Conservation (phyloP, 1,140 invertebrate genomes). For the Achroia grisella region DNA sequence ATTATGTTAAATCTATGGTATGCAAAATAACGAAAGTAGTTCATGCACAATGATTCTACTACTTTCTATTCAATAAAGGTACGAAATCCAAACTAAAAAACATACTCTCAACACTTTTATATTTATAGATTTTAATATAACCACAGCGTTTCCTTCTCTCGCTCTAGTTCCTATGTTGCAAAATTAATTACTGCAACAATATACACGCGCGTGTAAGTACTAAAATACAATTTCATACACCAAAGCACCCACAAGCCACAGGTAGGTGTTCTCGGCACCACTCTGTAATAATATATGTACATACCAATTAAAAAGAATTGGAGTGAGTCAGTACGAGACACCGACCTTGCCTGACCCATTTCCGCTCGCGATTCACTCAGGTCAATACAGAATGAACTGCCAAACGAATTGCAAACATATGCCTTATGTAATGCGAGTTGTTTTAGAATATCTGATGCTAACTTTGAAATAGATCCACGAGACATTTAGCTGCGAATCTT, state of each 20-base stretch:
- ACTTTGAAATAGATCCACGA: constrained; percentile 35
- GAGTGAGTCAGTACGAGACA: constrained; percentile 29
- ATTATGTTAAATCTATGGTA: too few relatives aligned
- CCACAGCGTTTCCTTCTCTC: too few relatives aligned
- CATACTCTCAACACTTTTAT: too few relatives aligned
- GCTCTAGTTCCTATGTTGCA: too few relatives aligned
- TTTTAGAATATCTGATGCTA: background rate
- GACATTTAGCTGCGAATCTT: constrained; percentile 24
- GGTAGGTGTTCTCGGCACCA: background rate
- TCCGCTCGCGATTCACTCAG: constrained; percentile 26
- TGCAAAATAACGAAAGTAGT: too few relatives aligned
- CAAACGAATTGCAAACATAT: constrained; percentile 17
- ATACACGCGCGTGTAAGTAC: too few relatives aligned
- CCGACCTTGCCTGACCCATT: constrained; percentile 40
- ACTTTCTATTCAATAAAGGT: too few relatives aligned
- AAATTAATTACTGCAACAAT: too few relatives aligned
- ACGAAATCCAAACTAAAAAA: too few relatives aligned
- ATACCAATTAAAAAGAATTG: constrained; percentile 94
- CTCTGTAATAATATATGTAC: constrained; percentile 1
- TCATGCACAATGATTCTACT: too few relatives aligned
- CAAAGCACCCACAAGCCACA: background rate
- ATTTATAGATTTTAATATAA: too few relatives aligned
- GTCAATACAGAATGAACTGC: constrained; percentile 18
- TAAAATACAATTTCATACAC: background rate
- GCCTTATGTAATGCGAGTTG: background rate